These are phyloP conservation scores for Drosophila acutilabella DNA, from an alignment of 2,888 invertebrate genomes.

Conservation along the genomic window DNA sequence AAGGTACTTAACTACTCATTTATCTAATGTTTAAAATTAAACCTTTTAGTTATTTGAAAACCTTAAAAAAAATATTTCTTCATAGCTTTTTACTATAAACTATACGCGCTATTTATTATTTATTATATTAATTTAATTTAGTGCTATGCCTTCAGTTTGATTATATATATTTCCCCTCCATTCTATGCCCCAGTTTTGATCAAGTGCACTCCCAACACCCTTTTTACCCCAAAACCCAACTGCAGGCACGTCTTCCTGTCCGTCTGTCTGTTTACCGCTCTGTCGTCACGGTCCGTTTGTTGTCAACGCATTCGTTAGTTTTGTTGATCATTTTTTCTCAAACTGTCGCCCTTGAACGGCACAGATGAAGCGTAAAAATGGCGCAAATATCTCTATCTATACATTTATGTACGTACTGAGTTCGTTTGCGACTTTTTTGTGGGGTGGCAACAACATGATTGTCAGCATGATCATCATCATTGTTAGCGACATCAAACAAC, in stretches of 20 bases:
- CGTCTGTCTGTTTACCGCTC: background rate
- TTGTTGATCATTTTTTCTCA: background rate
- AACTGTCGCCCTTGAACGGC: conserved; percentile 55
- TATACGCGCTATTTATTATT: too few relatives aligned
- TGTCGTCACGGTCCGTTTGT: conserved; percentile 16
- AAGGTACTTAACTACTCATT: too few relatives aligned
- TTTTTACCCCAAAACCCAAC: background rate
- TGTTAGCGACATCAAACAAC: conserved; percentile 49
- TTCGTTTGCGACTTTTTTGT: conserved; percentile 41
- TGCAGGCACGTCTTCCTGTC: background rate
- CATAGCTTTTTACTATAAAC: too few relatives aligned
- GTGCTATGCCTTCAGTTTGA: too few relatives aligned
- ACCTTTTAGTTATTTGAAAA: too few relatives aligned
- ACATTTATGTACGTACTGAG: background rate
- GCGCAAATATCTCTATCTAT: conserved; percentile 24
- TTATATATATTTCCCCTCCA: too few relatives aligned
- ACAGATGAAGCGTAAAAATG: conserved; percentile 74
- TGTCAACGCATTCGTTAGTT: conserved; percentile 11
- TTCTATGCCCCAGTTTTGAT: background rate
- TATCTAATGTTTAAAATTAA: too few relatives aligned
- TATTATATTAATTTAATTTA: too few relatives aligned
- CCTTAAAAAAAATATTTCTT: too few relatives aligned
- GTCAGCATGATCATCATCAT: conserved; percentile 24
- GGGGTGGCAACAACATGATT: conserved; percentile 33
- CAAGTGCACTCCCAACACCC: background rate